Conservation (phyloP, 2,113 vertebrate genomes). For the Miniopterus natalensis region DNA sequence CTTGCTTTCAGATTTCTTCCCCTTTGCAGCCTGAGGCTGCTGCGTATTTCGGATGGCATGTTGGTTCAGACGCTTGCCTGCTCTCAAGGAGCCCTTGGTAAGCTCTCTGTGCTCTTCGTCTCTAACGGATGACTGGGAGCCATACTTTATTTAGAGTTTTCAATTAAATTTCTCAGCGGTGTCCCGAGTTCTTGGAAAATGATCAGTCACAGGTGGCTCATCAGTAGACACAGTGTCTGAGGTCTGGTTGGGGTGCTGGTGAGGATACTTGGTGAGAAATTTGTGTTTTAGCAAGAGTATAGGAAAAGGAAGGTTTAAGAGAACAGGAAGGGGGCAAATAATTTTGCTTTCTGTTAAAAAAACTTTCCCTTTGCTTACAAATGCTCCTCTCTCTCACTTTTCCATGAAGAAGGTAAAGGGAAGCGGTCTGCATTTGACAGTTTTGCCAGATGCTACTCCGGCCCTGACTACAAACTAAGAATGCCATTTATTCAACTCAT, state of each 20-base stretch:
- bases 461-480: not conserved
- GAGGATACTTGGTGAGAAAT: not conserved
- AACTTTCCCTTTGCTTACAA: not conserved
- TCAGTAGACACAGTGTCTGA: not conserved
- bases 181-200: not conserved
- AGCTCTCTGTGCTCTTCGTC: not conserved
- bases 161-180: not conserved
- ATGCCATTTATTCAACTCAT: not conserved
- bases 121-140: not conserved
- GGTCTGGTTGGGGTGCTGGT: not conserved
- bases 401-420: not conserved
- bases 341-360: not conserved
- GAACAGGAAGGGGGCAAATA: not conserved
- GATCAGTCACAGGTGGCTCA: not conserved
- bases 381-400: not conserved
- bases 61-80: not conserved
- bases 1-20: not conserved
- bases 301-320: not conserved
- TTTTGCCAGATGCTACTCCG: not conserved
- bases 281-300: not conserved
- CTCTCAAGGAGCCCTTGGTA: slow-evolving; percentile 1
- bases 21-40: not conserved
- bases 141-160: slow-evolving; percentile 33
- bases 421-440: not conserved
- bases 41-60: not conserved